A percentile compares a stretch with the other conserved stretches of the same genome.
These are phyloP conservation scores for Caracal caracal DNA, from an alignment of 2,113 vertebrate species.

Conservation along the genomic window DNA sequence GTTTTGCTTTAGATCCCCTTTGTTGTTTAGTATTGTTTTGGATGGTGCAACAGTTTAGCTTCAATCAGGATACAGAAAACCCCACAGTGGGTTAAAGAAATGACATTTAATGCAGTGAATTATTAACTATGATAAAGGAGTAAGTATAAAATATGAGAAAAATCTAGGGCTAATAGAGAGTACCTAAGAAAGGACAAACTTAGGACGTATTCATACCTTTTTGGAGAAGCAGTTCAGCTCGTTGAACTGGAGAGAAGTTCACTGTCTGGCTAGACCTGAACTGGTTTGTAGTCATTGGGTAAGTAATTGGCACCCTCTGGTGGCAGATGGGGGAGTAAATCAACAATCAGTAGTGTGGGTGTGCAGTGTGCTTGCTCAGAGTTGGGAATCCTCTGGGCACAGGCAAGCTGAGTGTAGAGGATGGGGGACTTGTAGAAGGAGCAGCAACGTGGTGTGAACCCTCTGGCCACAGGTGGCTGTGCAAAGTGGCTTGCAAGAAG, in stretches of 20 bases:
- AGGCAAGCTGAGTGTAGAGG: background rate
- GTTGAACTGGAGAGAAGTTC: background rate
- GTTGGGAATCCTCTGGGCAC: background rate
- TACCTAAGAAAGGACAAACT: background rate
- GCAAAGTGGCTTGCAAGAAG: background rate
- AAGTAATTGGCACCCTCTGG: background rate
- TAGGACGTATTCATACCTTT: background rate
- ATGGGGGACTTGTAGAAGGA: background rate
- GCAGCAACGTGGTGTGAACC: background rate
- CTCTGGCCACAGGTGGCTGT: background rate
- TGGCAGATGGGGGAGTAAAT: background rate
- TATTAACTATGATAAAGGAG: background rate
- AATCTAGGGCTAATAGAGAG: background rate
- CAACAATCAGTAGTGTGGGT: background rate
- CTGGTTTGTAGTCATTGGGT: background rate
- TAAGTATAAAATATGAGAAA: background rate
- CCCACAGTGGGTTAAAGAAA: background rate
- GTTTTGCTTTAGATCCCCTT: background rate
- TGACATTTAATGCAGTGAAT: background rate
- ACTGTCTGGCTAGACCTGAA: background rate
- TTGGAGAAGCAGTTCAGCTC: background rate
- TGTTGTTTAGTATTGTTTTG: slow-evolving; percentile 25
- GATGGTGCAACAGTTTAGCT: background rate
- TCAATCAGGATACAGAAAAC: background rate
- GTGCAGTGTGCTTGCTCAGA: background rate